These are phyloP conservation scores for Epinotia nisella DNA, from an alignment of 2,888 invertebrate species.

Conservation along the genomic window DNA sequence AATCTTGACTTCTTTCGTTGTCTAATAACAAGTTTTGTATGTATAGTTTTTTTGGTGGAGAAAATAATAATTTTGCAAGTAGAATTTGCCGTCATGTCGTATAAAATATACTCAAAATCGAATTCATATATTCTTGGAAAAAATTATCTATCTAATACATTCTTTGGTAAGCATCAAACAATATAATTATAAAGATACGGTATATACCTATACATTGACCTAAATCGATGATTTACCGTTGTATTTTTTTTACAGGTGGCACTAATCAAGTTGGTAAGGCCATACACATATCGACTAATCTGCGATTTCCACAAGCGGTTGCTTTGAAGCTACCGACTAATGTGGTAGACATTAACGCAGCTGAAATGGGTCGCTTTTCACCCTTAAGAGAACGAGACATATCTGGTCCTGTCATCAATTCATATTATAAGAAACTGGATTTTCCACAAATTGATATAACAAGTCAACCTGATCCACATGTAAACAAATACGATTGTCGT, in stretches of 20 bases:
- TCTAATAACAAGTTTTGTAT: background rate
- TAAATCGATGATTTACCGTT: constrained; percentile 31
- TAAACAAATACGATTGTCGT: constrained; percentile 88
- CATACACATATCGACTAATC: constrained; percentile 76
- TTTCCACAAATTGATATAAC: constrained; percentile 67
- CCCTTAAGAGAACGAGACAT: constrained; percentile 87
- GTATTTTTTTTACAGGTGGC: constrained; percentile 56
- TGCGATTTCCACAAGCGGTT: constrained; percentile 82
- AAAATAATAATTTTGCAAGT: background rate
- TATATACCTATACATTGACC: constrained; percentile 5
- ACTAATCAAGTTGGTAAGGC: constrained; percentile 61
- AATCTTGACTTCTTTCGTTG: background rate
- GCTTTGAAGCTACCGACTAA: constrained; percentile 86
- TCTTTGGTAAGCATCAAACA: constrained; percentile 51
- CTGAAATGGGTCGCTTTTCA: constrained; percentile 87
- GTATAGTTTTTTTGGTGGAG: background rate
- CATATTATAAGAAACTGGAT: constrained; percentile 69
- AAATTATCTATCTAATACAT: constrained; percentile 49
- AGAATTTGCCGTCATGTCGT: constrained; percentile 45
- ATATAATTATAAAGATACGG: constrained; percentile 6
- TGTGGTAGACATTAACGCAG: constrained; percentile 86
- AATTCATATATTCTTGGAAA: constrained; percentile 46
- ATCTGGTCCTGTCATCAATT: constrained; percentile 84
- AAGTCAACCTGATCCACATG: constrained; percentile 81
- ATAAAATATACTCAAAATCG: constrained; percentile 47